A percentile compares a stretch with the other conserved stretches of the same genome.
phyloP scores from a whole-genome alignment of 2,113 vertebrate species.

The Stercorarius parasiticus region DNA sequence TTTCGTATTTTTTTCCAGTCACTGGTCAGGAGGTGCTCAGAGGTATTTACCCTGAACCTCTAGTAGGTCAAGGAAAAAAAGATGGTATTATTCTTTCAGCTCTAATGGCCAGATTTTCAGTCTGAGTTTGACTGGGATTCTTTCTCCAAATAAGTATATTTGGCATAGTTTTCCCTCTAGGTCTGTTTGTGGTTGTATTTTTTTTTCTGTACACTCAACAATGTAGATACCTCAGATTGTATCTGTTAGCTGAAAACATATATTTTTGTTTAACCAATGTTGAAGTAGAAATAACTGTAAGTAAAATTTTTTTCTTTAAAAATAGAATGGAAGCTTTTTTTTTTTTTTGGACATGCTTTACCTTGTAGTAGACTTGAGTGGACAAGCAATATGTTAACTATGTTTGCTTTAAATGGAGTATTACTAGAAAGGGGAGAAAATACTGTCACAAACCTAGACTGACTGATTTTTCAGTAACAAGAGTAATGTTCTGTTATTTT shows the following conservation, averaged over 20 bases:
- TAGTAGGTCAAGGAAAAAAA: not conserved
- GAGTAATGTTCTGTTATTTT: constrained; percentile 46
- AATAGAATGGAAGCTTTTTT: not conserved
- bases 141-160: not conserved
- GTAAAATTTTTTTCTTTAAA: not conserved
- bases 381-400: not conserved
- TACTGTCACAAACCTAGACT: not conserved
- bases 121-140: not conserved
- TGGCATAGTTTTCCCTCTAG: not conserved
- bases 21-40: not conserved
- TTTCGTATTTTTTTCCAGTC: not conserved
- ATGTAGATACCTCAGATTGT: not conserved
- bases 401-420: not conserved
- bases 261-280: not conserved
- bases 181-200: not conserved
- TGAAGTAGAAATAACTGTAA: not conserved
- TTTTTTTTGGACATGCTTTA: not conserved
- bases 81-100: not conserved
- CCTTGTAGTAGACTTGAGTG: not conserved
- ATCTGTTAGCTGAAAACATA: not conserved
- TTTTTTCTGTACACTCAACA: not conserved
- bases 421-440: not conserved
- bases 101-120: not conserved
- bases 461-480: constrained; percentile 27
- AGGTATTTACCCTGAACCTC: not conserved